These are phyloP conservation scores for Drosophila setosimentum DNA, from an alignment of 2,888 invertebrate genomes.

Conservation along the genomic window DNA sequence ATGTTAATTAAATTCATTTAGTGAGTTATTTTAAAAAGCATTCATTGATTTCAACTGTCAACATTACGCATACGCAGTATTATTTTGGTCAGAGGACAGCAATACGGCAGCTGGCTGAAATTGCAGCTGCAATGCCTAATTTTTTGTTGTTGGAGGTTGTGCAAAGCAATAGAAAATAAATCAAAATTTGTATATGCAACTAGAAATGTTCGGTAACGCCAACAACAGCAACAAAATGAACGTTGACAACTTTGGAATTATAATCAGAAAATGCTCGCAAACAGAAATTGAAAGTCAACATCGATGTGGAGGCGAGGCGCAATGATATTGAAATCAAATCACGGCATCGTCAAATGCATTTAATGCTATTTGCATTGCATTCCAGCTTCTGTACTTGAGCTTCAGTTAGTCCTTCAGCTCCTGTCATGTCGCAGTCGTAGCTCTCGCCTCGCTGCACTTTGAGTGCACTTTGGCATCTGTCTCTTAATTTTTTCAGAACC, in stretches of 20 bases:
- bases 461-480: conserved; percentile 67
- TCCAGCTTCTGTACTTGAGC: conserved; percentile 31
- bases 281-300: conserved; percentile 79
- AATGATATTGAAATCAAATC: conserved; percentile 73
- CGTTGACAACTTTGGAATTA: conserved; percentile 60
- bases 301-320: neutral
- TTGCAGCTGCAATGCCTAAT: conserved; percentile 9
- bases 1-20: neutral
- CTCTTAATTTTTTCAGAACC: conserved; percentile 60
- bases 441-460: conserved; percentile 35
- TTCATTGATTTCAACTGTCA: too few relatives aligned
- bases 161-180: conserved; percentile 2
- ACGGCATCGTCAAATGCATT: conserved; percentile 78
- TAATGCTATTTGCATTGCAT: conserved; percentile 77
- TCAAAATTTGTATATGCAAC: conserved; percentile 15
- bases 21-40: too few relatives aligned
- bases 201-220: conserved; percentile 29
- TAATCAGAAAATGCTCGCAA: conserved; percentile 67
- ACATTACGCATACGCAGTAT: conserved; percentile 37
- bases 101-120: conserved; percentile 16
- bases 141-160: conserved; percentile 1
- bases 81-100: conserved; percentile 1
- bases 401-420: neutral
- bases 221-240: conserved; percentile 12
- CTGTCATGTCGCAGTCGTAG: conserved; percentile 28